Percentiles rank a stretch among this genome's conserved stretches.
These are phyloP conservation scores for Limnephilus marmoratus DNA, from an alignment of 2,888 invertebrate genomes.

Conservation along the genomic window DNA sequence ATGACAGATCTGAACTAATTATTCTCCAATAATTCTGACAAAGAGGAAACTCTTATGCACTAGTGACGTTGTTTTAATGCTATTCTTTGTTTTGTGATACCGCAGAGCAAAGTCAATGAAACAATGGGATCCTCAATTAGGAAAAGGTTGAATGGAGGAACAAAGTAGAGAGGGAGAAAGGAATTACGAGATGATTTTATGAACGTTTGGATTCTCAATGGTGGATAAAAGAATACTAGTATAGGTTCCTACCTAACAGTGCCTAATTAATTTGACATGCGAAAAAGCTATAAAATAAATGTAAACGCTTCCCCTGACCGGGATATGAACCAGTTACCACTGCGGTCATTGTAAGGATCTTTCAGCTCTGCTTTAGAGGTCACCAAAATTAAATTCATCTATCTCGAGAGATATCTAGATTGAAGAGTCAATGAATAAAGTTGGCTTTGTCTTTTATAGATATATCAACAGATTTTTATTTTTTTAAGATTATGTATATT, in stretches of 20 bases:
- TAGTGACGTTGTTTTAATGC: neutral
- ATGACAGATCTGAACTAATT: neutral
- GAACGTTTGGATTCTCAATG: neutral
- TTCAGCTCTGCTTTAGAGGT: neutral
- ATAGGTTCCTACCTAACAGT: neutral
- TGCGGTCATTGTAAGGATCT: neutral
- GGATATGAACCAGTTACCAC: neutral
- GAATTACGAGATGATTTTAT: neutral
- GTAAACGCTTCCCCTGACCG: no score
- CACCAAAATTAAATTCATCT: neutral
- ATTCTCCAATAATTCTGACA: neutral
- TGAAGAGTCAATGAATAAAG: no score
- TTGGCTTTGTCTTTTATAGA: no score
- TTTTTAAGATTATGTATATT: no score
- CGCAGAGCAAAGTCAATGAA: neutral
- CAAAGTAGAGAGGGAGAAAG: neutral
- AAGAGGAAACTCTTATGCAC: neutral
- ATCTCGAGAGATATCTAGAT: no score
- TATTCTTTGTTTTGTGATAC: neutral
- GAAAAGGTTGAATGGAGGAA: neutral
- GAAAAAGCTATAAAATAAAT: no score
- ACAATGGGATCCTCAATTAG: neutral
- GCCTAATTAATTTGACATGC: no score
- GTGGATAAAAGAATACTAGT: neutral
- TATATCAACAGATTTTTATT: no score